Evolutionary conservation across 2,797 vertebrate species (phyloP).

Genomic region (Natrix natrix): DNA sequence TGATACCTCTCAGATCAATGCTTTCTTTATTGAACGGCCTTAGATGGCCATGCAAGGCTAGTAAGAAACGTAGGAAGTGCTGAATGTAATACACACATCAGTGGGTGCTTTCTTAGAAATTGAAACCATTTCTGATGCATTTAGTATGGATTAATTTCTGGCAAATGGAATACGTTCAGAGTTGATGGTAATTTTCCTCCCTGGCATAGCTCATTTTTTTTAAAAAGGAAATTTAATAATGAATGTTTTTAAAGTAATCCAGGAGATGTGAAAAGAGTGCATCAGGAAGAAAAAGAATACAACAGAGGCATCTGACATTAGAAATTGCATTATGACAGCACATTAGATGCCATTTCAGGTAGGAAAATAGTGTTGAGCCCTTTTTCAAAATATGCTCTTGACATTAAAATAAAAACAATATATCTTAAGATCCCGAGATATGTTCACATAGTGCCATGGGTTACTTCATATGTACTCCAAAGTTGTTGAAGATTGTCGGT

Average conservation of each 20-base stretch:
- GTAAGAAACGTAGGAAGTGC: conserved; percentile 31
- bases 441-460: neutral
- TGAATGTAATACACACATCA: conserved; percentile 14
- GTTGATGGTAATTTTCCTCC: neutral
- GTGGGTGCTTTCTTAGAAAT: conserved; percentile 48
- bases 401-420: neutral
- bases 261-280: neutral
- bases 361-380: neutral
- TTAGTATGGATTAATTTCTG: conserved; percentile 38
- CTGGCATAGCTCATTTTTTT: neutral
- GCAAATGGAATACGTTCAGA: conserved; percentile 16
- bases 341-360: neutral
- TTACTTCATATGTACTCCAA: neutral
- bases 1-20: conserved; percentile 41
- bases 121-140: conserved; percentile 14
- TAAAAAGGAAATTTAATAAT: conserved; percentile 23
- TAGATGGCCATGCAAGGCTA: conserved; percentile 16
- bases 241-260: conserved; percentile 28
- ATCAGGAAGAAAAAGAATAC: neutral
- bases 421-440: neutral
- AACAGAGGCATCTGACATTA: neutral
- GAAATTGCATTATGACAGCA: neutral
- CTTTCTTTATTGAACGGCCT: conserved; percentile 28
- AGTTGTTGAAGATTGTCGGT: neutral
- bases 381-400: neutral